Base-by-base conservation (phyloP, 2,888 invertebrate species). In the Mythimna impura region DNA sequence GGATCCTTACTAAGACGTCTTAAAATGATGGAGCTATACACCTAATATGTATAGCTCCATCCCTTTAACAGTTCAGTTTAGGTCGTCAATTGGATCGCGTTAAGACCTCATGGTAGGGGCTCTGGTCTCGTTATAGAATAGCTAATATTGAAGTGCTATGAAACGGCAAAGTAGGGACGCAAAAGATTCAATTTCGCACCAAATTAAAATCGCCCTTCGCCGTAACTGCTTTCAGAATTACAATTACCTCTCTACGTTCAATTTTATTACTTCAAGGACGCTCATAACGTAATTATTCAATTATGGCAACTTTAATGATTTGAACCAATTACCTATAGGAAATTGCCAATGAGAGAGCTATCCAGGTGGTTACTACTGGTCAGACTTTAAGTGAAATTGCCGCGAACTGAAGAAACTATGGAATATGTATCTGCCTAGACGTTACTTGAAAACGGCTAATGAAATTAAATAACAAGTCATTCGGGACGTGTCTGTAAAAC, bases 171-270 rank as follows among this genome's bases (percentile, higher is more conserved):
- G 12, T 12, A 68, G 25, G 57, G 73, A 64, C 64, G 30, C 34
- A 64, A 71, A 70, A 71, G 58, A 78, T 75, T 76, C 61, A 80
- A 84, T 84, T 84, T 76, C 55, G 63, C 75, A 69, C 64, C 57
- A 57, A 84, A 78, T 82, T 80, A 73, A 74, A 62, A 74, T 61
- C 73, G 71, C 76, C 78, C 77, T 73, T 78, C 60, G 69, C 25
- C 40, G 22, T 77, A 71, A 78, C 80, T 62, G 57, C 71, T 76
- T 74, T 76, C 60, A 70, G 67, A 78, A 76, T 76, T 52, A 58
- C 62, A 71, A 68, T 80, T 72, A 65, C 36, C 52, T 58, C 17
- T 40, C 57, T 20, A 55, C 54, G n/a, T 54, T 54, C n/a, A 66
- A 68, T 69, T 76, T 64, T 63, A 55, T 72, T n/a, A 71, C 43